phyloP scores from a whole-genome alignment of 2,797 vertebrate genomes.

The Tadarida brasiliensis region DNA sequence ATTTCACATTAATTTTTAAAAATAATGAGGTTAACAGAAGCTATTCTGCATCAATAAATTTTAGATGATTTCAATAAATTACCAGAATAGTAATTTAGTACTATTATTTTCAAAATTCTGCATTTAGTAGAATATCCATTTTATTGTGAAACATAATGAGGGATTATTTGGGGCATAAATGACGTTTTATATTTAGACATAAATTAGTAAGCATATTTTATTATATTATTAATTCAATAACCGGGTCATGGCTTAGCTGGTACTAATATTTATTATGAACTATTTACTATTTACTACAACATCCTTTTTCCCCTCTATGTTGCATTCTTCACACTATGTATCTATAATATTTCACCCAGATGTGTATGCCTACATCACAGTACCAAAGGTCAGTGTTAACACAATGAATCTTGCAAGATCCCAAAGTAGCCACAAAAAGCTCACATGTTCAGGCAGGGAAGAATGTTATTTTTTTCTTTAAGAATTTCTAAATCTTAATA shows the following conservation, averaged over 20 bases:
- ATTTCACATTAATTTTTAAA: not conserved
- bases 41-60: not conserved
- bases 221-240: not conserved
- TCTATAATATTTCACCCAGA: not conserved
- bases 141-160: not conserved
- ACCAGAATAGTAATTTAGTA: not conserved
- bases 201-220: constrained; percentile 12
- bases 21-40: not conserved
- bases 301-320: not conserved
- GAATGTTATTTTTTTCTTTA: not conserved
- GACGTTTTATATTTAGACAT: not conserved
- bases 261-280: not conserved
- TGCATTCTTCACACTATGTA: not conserved
- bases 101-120: not conserved
- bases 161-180: not conserved
- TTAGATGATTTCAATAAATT: constrained; percentile 36
- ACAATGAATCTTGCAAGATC: not conserved
- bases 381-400: not conserved
- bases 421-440: not conserved
- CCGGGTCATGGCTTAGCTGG: not conserved
- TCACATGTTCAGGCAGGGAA: not conserved
- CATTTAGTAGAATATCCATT: not conserved
- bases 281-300: not conserved
- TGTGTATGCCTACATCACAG: not conserved
- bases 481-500: not conserved